A percentile compares a stretch with the other conserved stretches of the same genome.
These are phyloP conservation scores for Papilio glaucus DNA, from an alignment of 1,140 invertebrate genomes.

Conservation along the genomic window DNA sequence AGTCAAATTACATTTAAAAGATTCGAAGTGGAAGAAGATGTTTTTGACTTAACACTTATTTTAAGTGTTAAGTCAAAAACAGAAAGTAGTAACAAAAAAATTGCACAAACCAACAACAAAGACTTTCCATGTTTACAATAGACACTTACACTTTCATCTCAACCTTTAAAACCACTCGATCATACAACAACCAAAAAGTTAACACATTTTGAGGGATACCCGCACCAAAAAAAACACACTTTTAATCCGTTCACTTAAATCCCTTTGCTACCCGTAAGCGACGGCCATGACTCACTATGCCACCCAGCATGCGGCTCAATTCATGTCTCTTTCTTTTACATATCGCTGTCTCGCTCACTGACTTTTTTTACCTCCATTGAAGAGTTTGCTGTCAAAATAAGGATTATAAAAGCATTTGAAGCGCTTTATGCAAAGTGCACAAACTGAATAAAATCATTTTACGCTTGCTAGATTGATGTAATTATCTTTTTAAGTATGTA, in stretches of 20 bases:
- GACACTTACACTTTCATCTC: constrained; percentile 12
- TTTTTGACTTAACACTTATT: too few relatives aligned
- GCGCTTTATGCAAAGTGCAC: constrained; percentile 58
- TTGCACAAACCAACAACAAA: constrained; percentile 13
- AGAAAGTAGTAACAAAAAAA: constrained; percentile 1
- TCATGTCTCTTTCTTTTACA: constrained; percentile 51
- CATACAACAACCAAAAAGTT: constrained; percentile 43
- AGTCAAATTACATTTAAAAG: too few relatives aligned
- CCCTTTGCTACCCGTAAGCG: constrained; percentile 31
- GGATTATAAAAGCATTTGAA: constrained; percentile 81
- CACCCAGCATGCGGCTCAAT: constrained; percentile 64
- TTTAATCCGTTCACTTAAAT: constrained; percentile 32
- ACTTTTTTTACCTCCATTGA: constrained; percentile 75
- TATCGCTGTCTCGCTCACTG: constrained; percentile 52
- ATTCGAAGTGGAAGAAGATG: too few relatives aligned
- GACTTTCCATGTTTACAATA: constrained; percentile 1
- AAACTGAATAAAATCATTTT: not conserved
- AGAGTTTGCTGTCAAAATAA: constrained; percentile 82
- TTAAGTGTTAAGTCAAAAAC: too few relatives aligned
- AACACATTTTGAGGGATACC: constrained; percentile 42
- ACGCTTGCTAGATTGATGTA: too few relatives aligned
- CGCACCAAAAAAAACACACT: constrained; percentile 44
- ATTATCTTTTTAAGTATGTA: too few relatives aligned
- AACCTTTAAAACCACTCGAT: constrained; percentile 38
- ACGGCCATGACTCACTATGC: constrained; percentile 57